phyloP scores from a whole-genome alignment of 2,113 vertebrate genomes.

The Sitta europaea region DNA sequence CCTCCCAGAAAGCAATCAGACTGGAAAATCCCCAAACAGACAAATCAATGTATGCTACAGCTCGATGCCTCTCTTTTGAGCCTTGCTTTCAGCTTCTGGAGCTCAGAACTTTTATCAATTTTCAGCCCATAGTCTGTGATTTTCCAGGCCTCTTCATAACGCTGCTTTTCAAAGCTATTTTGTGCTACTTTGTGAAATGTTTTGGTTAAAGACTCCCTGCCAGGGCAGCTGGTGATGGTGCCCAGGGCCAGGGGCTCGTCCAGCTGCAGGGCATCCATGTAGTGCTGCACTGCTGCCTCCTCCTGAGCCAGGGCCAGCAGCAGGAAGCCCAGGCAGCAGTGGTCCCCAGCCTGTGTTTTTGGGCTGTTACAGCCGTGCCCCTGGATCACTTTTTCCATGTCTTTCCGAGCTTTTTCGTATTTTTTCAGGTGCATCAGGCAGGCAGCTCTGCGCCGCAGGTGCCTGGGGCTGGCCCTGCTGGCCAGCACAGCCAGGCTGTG shows the following conservation, averaged over 20 bases:
- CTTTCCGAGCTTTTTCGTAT: slow-evolving; percentile 72
- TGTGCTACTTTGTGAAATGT: slow-evolving; percentile 74
- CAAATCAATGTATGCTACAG: slow-evolving; percentile 82
- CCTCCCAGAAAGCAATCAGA: neutral
- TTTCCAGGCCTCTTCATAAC: slow-evolving; percentile 77
- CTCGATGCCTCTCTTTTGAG: slow-evolving; percentile 77
- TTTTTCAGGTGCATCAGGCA: slow-evolving; percentile 77
- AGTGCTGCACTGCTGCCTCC: slow-evolving; percentile 76
- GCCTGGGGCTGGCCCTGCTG: slow-evolving; percentile 41
- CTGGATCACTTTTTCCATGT: slow-evolving; percentile 79
- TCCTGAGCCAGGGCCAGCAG: slow-evolving; percentile 73
- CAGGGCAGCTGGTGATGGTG: slow-evolving; percentile 69
- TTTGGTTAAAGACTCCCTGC: slow-evolving; percentile 61
- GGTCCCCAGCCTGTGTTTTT: slow-evolving; percentile 68
- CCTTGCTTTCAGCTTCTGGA: slow-evolving; percentile 79
- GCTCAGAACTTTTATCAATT: slow-evolving; percentile 72
- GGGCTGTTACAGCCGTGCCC: slow-evolving; percentile 30
- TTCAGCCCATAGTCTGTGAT: slow-evolving; percentile 78
- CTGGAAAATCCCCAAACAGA: neutral
- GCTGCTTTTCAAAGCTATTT: slow-evolving; percentile 68
- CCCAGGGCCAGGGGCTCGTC: slow-evolving; percentile 66
- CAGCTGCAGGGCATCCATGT: slow-evolving; percentile 77
- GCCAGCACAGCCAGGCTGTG: slow-evolving; percentile 79
- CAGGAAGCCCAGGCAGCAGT: slow-evolving; percentile 79
- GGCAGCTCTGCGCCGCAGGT: slow-evolving; percentile 76